Evolutionary conservation across 2,113 vertebrate species (phyloP).

Genomic region (Mustelus asterias): DNA sequence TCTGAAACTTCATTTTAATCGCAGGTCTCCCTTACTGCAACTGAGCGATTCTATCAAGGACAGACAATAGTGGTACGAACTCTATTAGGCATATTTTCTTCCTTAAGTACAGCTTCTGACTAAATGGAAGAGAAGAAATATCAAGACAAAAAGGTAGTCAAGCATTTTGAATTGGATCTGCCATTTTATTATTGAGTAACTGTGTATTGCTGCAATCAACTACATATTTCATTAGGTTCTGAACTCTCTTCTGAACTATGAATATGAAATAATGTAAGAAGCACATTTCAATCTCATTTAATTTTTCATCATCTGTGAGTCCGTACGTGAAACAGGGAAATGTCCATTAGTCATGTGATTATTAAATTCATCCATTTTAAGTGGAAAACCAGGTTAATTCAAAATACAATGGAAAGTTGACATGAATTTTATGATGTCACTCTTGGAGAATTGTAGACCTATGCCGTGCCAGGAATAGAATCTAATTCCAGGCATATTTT

Average conservation of each 20-base stretch:
- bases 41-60: background rate
- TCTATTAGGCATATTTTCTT: slow-evolving; percentile 16
- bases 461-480: background rate
- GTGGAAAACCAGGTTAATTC: slow-evolving; percentile 22
- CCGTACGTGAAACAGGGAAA: slow-evolving; percentile 51
- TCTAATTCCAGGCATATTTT: background rate
- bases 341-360: slow-evolving; percentile 16
- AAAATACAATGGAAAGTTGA: slow-evolving; percentile 9
- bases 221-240: slow-evolving; percentile 66
- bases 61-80: background rate
- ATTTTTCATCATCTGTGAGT: slow-evolving; percentile 58
- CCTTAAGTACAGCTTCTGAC: slow-evolving; percentile 20
- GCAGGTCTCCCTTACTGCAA: background rate
- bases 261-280: slow-evolving; percentile 68
- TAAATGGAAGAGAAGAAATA: slow-evolving; percentile 41
- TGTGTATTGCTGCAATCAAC: slow-evolving; percentile 57
- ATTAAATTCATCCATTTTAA: background rate
- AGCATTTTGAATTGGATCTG: slow-evolving; percentile 58
- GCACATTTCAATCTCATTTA: slow-evolving; percentile 72
- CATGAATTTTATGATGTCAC: background rate
- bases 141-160: slow-evolving; percentile 52
- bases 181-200: slow-evolving; percentile 56
- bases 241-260: slow-evolving; percentile 65
- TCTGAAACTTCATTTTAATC: background rate
- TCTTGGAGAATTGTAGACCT: background rate